These are phyloP conservation scores for Enteromius thamalakanensis DNA, from an alignment of 2,797 vertebrate genomes.

Conservation along the genomic window DNA sequence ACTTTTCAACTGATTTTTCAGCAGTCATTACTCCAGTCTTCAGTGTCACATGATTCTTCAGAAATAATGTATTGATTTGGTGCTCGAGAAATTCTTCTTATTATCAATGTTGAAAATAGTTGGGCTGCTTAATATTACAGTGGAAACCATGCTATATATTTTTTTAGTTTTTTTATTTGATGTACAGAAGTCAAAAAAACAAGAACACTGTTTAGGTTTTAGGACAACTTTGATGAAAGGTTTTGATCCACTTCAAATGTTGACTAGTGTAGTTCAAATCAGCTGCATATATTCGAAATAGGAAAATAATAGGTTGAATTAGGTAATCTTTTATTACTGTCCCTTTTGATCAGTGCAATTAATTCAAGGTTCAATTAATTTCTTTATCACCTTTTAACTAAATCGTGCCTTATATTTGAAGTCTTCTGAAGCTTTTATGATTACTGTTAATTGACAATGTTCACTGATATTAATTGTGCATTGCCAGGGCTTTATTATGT, in stretches of 20 bases:
- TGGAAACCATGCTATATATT: not conserved
- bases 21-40: not conserved
- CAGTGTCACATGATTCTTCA: not conserved
- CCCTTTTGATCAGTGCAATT: not conserved
- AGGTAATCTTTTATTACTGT: not conserved
- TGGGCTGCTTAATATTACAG: not conserved
- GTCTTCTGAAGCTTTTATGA: not conserved
- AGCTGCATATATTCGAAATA: not conserved
- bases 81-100: not conserved
- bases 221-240: no score
- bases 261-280: not conserved
- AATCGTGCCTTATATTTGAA: not conserved
- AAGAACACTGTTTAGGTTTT: no score
- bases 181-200: no score
- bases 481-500: not conserved
- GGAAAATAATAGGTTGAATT: not conserved
- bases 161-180: not conserved
- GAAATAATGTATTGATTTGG: not conserved
- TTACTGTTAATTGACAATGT: not conserved
- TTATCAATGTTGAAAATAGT: not conserved
- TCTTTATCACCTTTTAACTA: not conserved
- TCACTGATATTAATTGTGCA: not conserved
- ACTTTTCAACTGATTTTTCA: not conserved
- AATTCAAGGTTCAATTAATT: no score
- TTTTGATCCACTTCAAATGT: no score